These are phyloP conservation scores for Lepetodrilus schrolli DNA, from an alignment of 2,888 invertebrate genomes.

Conservation along the genomic window DNA sequence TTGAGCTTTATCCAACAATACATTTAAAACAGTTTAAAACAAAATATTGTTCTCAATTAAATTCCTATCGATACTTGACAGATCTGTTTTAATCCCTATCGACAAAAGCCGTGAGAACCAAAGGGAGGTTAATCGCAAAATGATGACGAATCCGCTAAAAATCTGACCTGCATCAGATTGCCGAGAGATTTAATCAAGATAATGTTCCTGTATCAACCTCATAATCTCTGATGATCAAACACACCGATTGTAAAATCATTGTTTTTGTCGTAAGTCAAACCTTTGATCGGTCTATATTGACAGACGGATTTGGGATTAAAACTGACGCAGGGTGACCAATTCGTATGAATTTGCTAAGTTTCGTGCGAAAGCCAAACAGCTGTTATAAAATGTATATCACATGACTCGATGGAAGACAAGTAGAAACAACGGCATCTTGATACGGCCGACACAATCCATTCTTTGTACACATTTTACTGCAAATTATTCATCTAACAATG, in stretches of 20 bases:
- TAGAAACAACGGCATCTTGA: not conserved
- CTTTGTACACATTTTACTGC: not conserved
- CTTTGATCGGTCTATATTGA: slow-evolving; percentile 22
- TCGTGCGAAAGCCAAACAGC: slow-evolving; percentile 13
- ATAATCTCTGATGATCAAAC: slow-evolving; percentile 2
- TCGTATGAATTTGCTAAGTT: not conserved
- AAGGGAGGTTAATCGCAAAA: not conserved
- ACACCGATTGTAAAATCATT: slow-evolving; percentile 12
- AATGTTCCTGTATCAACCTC: not conserved
- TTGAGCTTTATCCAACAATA: too few species aligned
- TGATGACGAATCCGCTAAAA: not conserved
- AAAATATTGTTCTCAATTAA: too few species aligned
- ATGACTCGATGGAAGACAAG: not conserved
- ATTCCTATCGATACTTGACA: too few species aligned
- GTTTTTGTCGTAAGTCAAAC: slow-evolving; percentile 17
- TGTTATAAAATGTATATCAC: slow-evolving; percentile 2
- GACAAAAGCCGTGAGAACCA: not conserved
- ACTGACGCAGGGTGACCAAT: not conserved
- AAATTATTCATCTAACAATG: too few species aligned
- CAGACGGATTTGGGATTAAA: slow-evolving; percentile 13
- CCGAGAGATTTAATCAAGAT: not conserved
- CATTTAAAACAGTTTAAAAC: too few species aligned
- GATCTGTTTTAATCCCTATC: not conserved
- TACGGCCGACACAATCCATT: slow-evolving; percentile 3
- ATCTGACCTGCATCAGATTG: slow-evolving; percentile 5